Percentiles rank a stretch among this genome's conserved stretches.
phyloP scores from a whole-genome alignment of 1,140 invertebrate species.

The Melipona quadrifasciata region DNA sequence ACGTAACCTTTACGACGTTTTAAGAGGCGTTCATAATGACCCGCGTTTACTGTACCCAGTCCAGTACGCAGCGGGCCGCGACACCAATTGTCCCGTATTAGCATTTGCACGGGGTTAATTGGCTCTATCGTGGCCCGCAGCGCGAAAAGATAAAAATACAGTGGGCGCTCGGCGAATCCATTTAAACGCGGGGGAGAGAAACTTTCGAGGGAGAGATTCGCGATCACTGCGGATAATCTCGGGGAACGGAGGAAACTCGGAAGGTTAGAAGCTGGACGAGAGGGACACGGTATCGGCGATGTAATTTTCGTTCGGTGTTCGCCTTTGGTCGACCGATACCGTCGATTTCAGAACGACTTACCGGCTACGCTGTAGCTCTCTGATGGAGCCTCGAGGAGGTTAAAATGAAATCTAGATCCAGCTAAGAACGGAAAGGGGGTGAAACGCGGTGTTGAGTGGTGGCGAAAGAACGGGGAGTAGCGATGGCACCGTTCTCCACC shows the following conservation, averaged over 20 bases:
- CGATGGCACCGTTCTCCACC: not conserved
- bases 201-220: not conserved
- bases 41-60: constrained; percentile 24
- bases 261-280: not conserved
- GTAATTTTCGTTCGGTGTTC: constrained; percentile 21
- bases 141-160: constrained; percentile 38
- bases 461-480: not conserved
- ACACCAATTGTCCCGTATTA: constrained; percentile 27
- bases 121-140: constrained; percentile 32
- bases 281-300: not conserved
- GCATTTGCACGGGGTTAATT: constrained; percentile 50
- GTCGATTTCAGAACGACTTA: not conserved
- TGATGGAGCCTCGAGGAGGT: not conserved
- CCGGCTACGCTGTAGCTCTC: no score
- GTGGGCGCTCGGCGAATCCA: not conserved
- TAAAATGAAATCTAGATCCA: constrained; percentile 31
- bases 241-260: not conserved
- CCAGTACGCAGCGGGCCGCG: not conserved
- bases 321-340: not conserved
- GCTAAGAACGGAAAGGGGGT: not conserved
- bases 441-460: not conserved
- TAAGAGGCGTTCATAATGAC: constrained; percentile 22
- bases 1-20: constrained; percentile 45
- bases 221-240: not conserved
- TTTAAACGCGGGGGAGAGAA: not conserved